A percentile compares a stretch with the other conserved stretches of the same genome.
Evolutionary conservation across 2,113 vertebrate species (phyloP).

Genomic region (Nestor notabilis): DNA sequence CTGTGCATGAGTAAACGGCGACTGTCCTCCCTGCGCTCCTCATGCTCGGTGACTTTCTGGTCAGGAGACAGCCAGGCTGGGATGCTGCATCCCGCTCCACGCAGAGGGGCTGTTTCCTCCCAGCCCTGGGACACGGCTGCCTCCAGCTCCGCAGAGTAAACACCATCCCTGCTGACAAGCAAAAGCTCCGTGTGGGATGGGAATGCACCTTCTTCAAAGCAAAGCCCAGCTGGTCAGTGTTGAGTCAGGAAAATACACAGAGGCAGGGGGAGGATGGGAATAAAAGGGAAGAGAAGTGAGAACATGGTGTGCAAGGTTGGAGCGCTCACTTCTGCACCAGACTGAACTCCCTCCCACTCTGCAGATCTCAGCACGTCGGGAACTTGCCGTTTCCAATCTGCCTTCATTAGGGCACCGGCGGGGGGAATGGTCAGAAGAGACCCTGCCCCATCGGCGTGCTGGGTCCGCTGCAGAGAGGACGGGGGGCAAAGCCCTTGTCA

Average conservation of each 20-base stretch:
- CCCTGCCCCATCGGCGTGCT: fast-evolving
- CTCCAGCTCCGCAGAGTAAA: not conserved
- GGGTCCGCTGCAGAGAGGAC: not conserved
- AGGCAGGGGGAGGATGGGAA: not conserved
- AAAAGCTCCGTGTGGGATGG: not conserved
- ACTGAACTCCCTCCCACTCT: not conserved
- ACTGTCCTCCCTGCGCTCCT: not conserved
- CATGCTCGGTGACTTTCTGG: conserved; percentile 33
- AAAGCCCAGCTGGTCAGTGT: not conserved
- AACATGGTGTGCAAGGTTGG: not conserved
- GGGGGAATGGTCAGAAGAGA: not conserved
- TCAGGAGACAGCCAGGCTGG: not conserved
- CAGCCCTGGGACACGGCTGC: not conserved
- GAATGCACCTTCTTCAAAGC: not conserved
- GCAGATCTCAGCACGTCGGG: not conserved
- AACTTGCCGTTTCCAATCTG: not conserved
- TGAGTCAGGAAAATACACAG: not conserved
- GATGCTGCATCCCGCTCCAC: not conserved
- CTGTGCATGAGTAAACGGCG: not conserved
- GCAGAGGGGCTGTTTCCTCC: not conserved
- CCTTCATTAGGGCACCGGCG: fast-evolving
- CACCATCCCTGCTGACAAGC: not conserved
- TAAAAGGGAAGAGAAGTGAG: not conserved
- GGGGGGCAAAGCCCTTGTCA: not conserved
- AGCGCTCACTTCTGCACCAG: not conserved